Base-by-base conservation (phyloP, 2,113 vertebrate genomes). In the Thomomys bottae region DNA sequence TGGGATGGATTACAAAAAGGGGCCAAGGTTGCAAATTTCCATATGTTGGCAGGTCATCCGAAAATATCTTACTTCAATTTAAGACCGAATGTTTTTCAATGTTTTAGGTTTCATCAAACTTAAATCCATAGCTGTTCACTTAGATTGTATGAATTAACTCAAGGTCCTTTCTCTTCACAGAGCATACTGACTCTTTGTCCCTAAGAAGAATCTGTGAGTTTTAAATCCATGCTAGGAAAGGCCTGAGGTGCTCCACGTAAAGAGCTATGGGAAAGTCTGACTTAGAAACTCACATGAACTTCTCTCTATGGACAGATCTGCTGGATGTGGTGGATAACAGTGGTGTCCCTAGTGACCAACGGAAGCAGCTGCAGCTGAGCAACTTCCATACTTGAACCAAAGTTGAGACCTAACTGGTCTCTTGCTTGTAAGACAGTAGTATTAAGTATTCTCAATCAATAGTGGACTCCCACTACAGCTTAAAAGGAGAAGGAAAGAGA, bases 41-140 rank as follows among this genome's bases (percentile, higher is more conserved):
- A 5, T 84, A 66, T 42, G n/a, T 49, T 90, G 85, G 61, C 32
- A 91, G 63, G 59, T 67, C 79, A 94, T 21, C 36, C 94, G 79
- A 94, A 95, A 95, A 93, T 87, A 86, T 8, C 15, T 88, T 66
- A 70, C 61, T 95, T 78, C 54, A 57, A 18, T 84, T 94, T 67
- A 68, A 94, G 54, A 92, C 34, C 54, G 21, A 32, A 66, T 79
- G 45, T 84, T 89, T 57, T 92, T 88, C 86, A 94, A 34, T 70
- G 61, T 81, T 86, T 93, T 84, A 93, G 67, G 28, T 85, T 85
- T 93, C 67, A 80, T 57, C 78, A 93, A 90, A 70, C 38, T 89
- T 94, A 94, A 95, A 88, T 64, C 38, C 57, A n/a, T 14, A 89
- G 70, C 42, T 73, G 54, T 75, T 93, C 32, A 63, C 87, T 96